A percentile compares a stretch with the other conserved stretches of the same genome.
Conservation (phyloP, 2,113 vertebrate genomes). For the Colinus virginianus region DNA sequence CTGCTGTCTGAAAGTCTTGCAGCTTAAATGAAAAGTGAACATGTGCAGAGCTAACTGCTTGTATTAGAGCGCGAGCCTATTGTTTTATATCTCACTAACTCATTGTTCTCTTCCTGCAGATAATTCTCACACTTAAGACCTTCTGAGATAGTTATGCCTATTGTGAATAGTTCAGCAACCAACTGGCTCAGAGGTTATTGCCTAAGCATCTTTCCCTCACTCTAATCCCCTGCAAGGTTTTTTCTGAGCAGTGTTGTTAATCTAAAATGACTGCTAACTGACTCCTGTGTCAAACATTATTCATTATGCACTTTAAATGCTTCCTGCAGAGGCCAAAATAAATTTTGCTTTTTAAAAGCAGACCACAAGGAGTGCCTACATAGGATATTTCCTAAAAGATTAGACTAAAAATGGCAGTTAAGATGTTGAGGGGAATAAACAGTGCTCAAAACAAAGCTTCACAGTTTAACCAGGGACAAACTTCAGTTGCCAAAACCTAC, state of each 20-base stretch:
- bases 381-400: conserved; percentile 58
- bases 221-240: conserved; percentile 67
- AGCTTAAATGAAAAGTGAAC: conserved; percentile 47
- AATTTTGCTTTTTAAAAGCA: conserved; percentile 29
- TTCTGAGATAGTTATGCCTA: conserved; percentile 54
- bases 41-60: conserved; percentile 3
- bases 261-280: conserved; percentile 69
- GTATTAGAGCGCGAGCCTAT: conserved; percentile 36
- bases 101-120: conserved; percentile 53
- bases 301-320: conserved; percentile 64
- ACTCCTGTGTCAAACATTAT: conserved; percentile 64
- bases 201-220: conserved; percentile 57
- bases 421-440: neutral
- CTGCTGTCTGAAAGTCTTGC: conserved; percentile 47
- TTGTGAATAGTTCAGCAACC: conserved; percentile 59
- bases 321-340: conserved; percentile 69
- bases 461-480: neutral
- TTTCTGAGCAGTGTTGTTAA: conserved; percentile 62
- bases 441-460: conserved; percentile 20
- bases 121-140: conserved; percentile 64
- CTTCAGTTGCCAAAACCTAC: neutral
- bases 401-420: conserved; percentile 43
- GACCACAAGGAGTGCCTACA: conserved; percentile 21
- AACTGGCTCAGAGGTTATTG: conserved; percentile 58
- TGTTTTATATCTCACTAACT: conserved; percentile 65